Base-by-base conservation (phyloP, 2,888 invertebrate species). In the Geotrupes spiniger region DNA sequence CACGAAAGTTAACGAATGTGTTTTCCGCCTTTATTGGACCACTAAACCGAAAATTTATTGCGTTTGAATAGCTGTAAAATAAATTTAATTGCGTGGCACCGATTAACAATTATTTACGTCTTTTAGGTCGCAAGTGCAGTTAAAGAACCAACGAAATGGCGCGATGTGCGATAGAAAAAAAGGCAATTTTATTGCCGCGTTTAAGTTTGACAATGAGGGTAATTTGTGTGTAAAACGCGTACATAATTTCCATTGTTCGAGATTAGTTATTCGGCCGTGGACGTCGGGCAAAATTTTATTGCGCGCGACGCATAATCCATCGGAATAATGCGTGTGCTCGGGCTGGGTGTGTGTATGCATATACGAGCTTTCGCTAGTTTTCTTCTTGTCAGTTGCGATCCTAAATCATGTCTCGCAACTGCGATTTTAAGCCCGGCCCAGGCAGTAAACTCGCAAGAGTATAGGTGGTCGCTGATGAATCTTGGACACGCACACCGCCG, bases 381-480 rank as follows among this genome's bases (percentile, higher is more conserved):
- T 10, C 15, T 10, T 33, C 33, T 33, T 33, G 14, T 15, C 11
- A 33, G 4, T 14, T 14, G 14, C 9, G 5, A 8, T 33, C 14
- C 11, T 33, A 33, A 33, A 33, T 33, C 33, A 33, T 33, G 33
- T 15, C 33, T 33, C 14, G 14, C 33, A 10, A 10, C 9, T 33
- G 14, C 1, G 1, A 14, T 10, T 33, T 6, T 33, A 33, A 33
- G 15, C 33, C 11, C 33, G 33, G 15, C 33, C 33, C 33, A 15
- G 15, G 33, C 33, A 33, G 14, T 33, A 33, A 33, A 33, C 33
- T 33, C 33, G 33, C 14, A 33, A 33, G 10, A 10, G 14, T 14
- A 14, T 15, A 15, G 33, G n/a, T 12, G 14, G 12, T 14, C 11
- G 14, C 33, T 33, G 14, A 9, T 14, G 14, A 33, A 14, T 2